phyloP scores from a whole-genome alignment of 2,797 vertebrate species.

The Rachycentron canadum region DNA sequence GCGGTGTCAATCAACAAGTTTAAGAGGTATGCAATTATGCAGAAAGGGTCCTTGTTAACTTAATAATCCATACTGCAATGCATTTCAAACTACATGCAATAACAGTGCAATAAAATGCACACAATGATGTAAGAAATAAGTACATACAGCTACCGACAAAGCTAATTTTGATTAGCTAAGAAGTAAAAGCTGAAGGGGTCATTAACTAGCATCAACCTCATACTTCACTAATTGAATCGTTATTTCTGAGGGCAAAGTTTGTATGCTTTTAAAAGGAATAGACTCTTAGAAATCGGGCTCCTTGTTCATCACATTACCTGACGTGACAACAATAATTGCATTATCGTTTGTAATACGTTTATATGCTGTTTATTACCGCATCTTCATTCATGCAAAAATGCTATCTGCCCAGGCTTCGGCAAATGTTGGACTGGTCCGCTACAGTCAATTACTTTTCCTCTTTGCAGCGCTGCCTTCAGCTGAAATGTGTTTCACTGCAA shows the following conservation, averaged over 20 bases:
- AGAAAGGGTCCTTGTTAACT: background rate
- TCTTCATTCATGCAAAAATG: constrained; percentile 14
- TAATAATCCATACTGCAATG: background rate
- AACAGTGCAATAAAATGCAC: background rate
- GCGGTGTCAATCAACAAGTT: constrained; percentile 4
- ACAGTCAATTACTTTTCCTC: constrained; percentile 37
- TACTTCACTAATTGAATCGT: constrained; percentile 15
- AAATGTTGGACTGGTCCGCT: constrained; percentile 22
- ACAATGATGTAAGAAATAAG: background rate
- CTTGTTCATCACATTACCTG: constrained; percentile 3
- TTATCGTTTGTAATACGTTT: constrained; percentile 16
- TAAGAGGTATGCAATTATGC: constrained; percentile 12
- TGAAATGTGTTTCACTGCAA: constrained; percentile 39
- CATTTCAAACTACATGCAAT: constrained; percentile 15
- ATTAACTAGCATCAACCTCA: background rate
- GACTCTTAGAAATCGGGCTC: background rate
- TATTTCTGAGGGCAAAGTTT: background rate
- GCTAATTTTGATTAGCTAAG: background rate
- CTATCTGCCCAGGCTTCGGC: constrained; percentile 4
- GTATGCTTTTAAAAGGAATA: background rate
- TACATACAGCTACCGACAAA: background rate
- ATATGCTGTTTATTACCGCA: constrained; percentile 14
- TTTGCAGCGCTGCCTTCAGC: constrained; percentile 32
- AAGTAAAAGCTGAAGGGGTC: background rate
- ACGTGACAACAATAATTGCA: background rate